These are phyloP conservation scores for Cyprinella venusta DNA, from an alignment of 2,797 vertebrate species.

Conservation along the genomic window DNA sequence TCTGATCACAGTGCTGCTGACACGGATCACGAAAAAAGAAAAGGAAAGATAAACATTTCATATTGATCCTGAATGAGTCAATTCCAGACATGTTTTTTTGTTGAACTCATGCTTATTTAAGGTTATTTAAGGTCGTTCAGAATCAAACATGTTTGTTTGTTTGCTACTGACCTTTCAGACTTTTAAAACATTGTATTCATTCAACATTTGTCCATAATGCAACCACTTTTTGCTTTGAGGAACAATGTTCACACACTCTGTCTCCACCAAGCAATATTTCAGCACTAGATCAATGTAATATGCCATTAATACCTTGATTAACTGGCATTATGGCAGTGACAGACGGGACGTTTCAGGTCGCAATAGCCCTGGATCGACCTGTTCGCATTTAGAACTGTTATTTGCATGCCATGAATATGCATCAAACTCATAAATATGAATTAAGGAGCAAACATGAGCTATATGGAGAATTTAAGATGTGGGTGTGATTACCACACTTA, in stretches of 20 bases:
- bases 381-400: background rate
- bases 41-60: background rate
- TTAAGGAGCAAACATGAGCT: slow-evolving; percentile 2
- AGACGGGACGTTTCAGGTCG: background rate
- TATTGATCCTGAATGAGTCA: background rate
- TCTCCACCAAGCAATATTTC: background rate
- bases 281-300: slow-evolving; percentile 31
- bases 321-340: background rate
- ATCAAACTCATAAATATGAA: slow-evolving; percentile 37
- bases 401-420: slow-evolving; percentile 37
- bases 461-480: slow-evolving; percentile 24
- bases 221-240: background rate
- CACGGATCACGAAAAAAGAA: background rate
- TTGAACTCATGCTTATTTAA: background rate
- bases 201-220: background rate
- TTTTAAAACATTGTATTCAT: background rate
- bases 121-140: background rate
- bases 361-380: slow-evolving; percentile 4
- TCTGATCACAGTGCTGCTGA: slow-evolving; percentile 11
- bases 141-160: background rate
- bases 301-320: background rate
- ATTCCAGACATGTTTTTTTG: background rate
- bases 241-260: background rate
- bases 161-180: background rate
- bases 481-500: slow-evolving; percentile 19